These are phyloP conservation scores for Sphaerodactylus townsendi DNA, from an alignment of 2,113 vertebrate species.

Conservation along the genomic window DNA sequence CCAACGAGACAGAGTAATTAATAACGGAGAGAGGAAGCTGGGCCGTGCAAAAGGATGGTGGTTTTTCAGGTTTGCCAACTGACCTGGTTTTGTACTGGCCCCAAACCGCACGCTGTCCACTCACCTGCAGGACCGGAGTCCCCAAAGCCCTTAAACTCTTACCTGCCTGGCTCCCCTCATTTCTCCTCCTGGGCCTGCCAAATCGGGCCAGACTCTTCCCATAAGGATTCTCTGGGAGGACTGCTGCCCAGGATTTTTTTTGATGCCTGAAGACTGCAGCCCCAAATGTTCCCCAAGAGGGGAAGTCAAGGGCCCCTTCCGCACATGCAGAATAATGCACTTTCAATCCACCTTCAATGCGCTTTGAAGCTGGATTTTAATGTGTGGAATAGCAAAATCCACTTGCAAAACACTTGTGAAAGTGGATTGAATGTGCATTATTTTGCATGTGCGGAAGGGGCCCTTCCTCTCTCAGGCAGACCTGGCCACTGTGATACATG, in stretches of 20 bases:
- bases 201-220: background rate
- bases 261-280: too few species aligned
- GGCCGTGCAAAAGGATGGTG: background rate
- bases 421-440: too few species aligned
- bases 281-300: background rate
- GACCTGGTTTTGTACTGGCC: background rate
- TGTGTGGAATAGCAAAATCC: too few species aligned
- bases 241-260: background rate
- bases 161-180: background rate
- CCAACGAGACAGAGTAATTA: slow-evolving; percentile 3
- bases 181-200: too few species aligned
- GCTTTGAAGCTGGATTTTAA: too few species aligned
- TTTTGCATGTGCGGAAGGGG: too few species aligned
- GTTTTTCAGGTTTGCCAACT: background rate
- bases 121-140: too few species aligned
- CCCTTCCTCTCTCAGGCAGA: too few species aligned
- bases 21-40: background rate
- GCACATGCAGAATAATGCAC: too few species aligned
- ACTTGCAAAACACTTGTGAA: too few species aligned
- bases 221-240: background rate
- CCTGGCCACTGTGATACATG: too few species aligned
- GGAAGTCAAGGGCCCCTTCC: background rate
- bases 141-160: background rate
- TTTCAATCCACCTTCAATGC: too few species aligned
- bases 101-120: background rate